Evolutionary conservation across 2,888 invertebrate species (phyloP), one percentile per base, ranked within the genome.

Genomic region (Cenopis cana): DNA sequence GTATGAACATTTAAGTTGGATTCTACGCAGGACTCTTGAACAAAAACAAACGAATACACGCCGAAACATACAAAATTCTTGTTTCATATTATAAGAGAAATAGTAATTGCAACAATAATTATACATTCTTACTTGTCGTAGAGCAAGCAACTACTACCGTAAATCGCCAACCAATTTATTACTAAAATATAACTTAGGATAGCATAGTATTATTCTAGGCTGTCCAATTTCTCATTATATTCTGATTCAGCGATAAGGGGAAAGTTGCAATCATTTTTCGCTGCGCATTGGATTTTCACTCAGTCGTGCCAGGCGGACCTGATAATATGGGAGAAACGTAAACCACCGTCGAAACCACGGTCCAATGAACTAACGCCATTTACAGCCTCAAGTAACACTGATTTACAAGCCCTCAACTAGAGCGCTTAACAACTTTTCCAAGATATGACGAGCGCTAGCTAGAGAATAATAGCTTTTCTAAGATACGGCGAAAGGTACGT

Each of bases 211-310:
- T 66, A 54, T 64, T 60, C 52, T n/a, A 66, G 65, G 60, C 68
- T 59, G 61, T 59, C 62, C 59, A 60, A 73, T 75, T 75, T 74
- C 67, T 72, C 68, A 72, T 71, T 73, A 76, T 72, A 74, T 74
- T 68, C 62, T 61, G 74, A 73, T 75, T 65, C 46, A 36, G 54
- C 55, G 60, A 71, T 71, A 66, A 69, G 72, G 75, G 73, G 78
- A 81, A 79, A 78, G 77, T 76, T 74, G 72, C 66, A 75, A 74
- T 77, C 72, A 77, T 79, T 77, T 77, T 78, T 78, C 74, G 72
- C 73, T 75, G 70, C 75, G 75, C 73, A 70, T 74, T 74, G 73
- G 77, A 76, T 77, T 78, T 73, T 71, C 72, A 75, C 72, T 60
- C 74, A 66, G 75, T 74, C 77, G 76, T 78, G 74, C 75, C 68